phyloP scores from a whole-genome alignment of 2,888 invertebrate species.

The Druceiella hillmani region DNA sequence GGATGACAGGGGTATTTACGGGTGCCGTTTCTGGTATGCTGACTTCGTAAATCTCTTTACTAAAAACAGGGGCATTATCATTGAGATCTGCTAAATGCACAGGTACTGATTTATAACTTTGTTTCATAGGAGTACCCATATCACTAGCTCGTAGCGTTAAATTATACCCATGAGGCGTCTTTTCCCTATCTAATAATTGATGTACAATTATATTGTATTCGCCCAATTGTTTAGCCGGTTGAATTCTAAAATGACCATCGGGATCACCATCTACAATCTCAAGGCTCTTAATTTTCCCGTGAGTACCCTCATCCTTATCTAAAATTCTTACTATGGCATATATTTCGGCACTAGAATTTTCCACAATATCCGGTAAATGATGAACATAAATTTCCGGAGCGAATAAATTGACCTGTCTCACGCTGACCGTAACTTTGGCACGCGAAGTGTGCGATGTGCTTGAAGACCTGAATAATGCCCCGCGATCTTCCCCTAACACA shows the following conservation, averaged over 20 bases:
- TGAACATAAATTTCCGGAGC: slow-evolving; percentile 80
- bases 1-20: slow-evolving; percentile 79
- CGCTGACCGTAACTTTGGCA: slow-evolving; percentile 69
- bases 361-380: slow-evolving; percentile 73
- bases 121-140: slow-evolving; percentile 71
- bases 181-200: slow-evolving; percentile 71
- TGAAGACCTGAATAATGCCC: slow-evolving; percentile 50
- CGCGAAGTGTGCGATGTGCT: slow-evolving; percentile 59
- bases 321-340: slow-evolving; percentile 84
- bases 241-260: slow-evolving; percentile 79
- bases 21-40: slow-evolving; percentile 86
- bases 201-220: slow-evolving; percentile 79
- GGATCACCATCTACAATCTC: slow-evolving; percentile 89
- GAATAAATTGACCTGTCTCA: slow-evolving; percentile 79
- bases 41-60: slow-evolving; percentile 80
- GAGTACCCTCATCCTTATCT: slow-evolving; percentile 78
- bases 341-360: slow-evolving; percentile 76
- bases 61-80: slow-evolving; percentile 84
- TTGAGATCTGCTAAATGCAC: slow-evolving; percentile 77
- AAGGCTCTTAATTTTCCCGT: slow-evolving; percentile 75
- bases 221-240: slow-evolving; percentile 52
- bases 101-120: slow-evolving; percentile 74
- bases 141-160: slow-evolving; percentile 82
- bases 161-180: slow-evolving; percentile 77
- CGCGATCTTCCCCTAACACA: slow-evolving; percentile 84